Evolutionary conservation across 1,140 invertebrate genomes (phyloP).

Genomic region (Coenobita brevimanus): DNA sequence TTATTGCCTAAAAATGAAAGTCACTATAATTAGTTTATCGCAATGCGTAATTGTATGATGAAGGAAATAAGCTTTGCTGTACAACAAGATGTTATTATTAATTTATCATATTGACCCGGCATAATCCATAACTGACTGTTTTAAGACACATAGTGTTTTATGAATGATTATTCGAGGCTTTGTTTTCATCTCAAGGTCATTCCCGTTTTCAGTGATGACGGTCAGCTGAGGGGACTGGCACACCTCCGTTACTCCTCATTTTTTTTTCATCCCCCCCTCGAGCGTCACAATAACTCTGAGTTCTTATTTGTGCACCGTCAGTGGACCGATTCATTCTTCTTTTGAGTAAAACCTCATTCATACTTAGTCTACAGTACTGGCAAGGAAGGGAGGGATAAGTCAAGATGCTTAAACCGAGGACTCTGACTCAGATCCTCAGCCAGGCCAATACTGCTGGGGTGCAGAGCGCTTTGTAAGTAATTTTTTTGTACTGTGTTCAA

Average conservation of each 20-base stretch:
- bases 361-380: too few species aligned
- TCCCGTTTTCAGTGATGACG: too few species aligned
- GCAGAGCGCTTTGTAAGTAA: slow-evolving; percentile 49
- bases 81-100: not conserved
- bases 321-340: not conserved
- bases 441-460: slow-evolving; percentile 56
- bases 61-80: not conserved
- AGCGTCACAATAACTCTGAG: too few species aligned
- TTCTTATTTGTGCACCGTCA: too few species aligned
- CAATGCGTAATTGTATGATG: slow-evolving; percentile 41
- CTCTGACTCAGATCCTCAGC: slow-evolving; percentile 52
- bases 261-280: too few species aligned
- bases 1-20: not conserved
- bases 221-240: too few species aligned
- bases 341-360: not conserved
- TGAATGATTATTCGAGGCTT: not conserved
- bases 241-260: too few species aligned
- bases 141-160: not conserved
- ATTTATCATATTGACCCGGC: not conserved
- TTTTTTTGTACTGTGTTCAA: too few species aligned
- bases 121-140: not conserved
- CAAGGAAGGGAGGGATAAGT: too few species aligned
- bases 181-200: slow-evolving; percentile 15
- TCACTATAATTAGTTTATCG: not conserved
- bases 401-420: slow-evolving; percentile 53